phyloP scores from a whole-genome alignment of 2,797 vertebrate species.

The Chloroceryle amazona region DNA sequence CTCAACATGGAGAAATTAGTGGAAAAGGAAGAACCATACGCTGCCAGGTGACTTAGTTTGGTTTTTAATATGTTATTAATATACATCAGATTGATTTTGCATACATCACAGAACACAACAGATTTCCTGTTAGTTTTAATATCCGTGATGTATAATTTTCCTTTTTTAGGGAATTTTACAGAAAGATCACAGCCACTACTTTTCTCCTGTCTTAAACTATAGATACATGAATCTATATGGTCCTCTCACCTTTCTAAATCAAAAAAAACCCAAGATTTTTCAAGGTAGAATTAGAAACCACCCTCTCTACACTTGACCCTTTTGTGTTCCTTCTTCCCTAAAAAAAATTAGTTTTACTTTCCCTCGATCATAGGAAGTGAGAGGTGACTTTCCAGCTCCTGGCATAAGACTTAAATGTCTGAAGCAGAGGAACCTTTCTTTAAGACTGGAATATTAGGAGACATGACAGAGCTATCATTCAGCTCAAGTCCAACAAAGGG shows the following conservation, averaged over 20 bases:
- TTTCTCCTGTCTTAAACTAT: not conserved
- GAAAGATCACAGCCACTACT: not conserved
- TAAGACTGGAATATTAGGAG: not conserved
- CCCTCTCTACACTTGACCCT: not conserved
- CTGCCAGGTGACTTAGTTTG: not conserved
- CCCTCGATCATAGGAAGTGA: slow-evolving; percentile 32
- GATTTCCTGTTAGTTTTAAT: not conserved
- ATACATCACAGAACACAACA: not conserved
- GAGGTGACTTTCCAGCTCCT: slow-evolving; percentile 43
- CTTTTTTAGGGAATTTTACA: not conserved
- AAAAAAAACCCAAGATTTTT: not conserved
- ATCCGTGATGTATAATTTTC: not conserved
- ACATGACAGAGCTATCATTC: not conserved
- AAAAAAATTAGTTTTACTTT: slow-evolving; percentile 54
- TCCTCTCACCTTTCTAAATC: not conserved
- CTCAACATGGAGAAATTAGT: not conserved
- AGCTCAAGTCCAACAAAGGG: not conserved
- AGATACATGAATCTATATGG: not conserved
- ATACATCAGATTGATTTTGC: not conserved
- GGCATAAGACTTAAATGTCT: not conserved
- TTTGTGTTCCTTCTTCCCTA: not conserved
- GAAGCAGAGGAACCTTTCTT: not conserved
- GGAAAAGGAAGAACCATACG: not conserved
- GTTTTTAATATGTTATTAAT: no score
- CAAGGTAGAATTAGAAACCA: not conserved